phyloP scores from a whole-genome alignment of 2,113 vertebrate genomes.

The Brachirus orientalis region DNA sequence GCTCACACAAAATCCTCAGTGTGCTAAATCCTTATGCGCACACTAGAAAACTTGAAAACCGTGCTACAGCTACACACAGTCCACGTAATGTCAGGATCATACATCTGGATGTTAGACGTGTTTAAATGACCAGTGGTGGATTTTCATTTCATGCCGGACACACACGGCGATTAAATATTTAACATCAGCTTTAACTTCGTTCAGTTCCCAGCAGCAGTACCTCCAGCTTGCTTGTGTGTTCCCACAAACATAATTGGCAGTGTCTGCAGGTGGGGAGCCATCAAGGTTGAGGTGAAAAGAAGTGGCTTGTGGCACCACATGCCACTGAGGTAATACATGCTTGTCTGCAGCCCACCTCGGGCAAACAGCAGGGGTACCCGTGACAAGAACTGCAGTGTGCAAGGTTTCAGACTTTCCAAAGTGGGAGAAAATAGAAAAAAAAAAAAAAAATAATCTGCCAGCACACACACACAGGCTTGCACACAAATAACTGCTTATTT shows the following conservation, averaged over 20 bases:
- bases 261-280: constrained; percentile 29
- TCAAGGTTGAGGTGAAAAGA: constrained; percentile 28
- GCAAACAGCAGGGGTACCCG: constrained; percentile 18
- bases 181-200: constrained; percentile 43
- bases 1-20: constrained; percentile 25
- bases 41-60: constrained; percentile 24
- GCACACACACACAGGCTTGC: background rate
- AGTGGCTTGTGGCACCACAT: constrained; percentile 11
- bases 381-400: background rate
- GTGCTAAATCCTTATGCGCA: constrained; percentile 33
- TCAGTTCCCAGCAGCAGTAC: constrained; percentile 22
- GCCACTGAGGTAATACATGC: constrained; percentile 26
- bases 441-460: background rate
- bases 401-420: constrained; percentile 10
- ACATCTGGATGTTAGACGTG: background rate
- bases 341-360: constrained; percentile 10
- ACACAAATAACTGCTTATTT: background rate
- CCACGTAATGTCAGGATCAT: constrained; percentile 1
- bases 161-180: constrained; percentile 40
- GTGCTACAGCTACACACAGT: background rate
- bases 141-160: constrained; percentile 34
- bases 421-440: background rate
- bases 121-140: constrained; percentile 22
- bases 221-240: constrained; percentile 40
- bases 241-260: constrained; percentile 43